Conservation (phyloP, 2,797 vertebrate genomes). For the Gadopsis bispinosus region DNA sequence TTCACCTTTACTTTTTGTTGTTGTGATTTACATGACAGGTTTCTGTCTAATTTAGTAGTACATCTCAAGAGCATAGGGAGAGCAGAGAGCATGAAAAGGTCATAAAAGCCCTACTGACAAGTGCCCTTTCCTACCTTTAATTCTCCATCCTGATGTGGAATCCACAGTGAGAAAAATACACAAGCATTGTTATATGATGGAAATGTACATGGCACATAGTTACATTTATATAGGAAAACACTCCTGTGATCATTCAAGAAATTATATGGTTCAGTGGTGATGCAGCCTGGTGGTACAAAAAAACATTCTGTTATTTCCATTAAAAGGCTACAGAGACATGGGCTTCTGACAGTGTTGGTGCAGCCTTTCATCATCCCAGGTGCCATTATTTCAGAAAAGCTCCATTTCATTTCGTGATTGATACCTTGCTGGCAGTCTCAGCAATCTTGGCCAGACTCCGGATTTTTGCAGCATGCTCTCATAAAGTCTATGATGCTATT, state of each 20-base stretch:
- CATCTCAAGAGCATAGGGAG: conserved; percentile 37
- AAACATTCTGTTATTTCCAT: conserved; percentile 65
- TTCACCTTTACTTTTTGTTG: conserved; percentile 69
- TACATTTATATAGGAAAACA: conserved; percentile 50
- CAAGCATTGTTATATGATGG: conserved; percentile 40
- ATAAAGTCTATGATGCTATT: conserved; percentile 53
- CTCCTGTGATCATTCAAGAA: conserved; percentile 58
- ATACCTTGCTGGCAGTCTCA: conserved; percentile 70
- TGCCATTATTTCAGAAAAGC: conserved; percentile 79
- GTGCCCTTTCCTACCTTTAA: conserved; percentile 71
- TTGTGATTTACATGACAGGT: conserved; percentile 74
- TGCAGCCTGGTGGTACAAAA: conserved; percentile 52
- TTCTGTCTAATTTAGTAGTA: conserved; percentile 72
- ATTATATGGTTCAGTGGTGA: conserved; percentile 57
- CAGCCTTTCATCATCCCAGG: conserved; percentile 78
- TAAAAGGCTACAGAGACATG: conserved; percentile 62
- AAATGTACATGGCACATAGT: conserved; percentile 40
- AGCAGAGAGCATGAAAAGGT: conserved; percentile 73
- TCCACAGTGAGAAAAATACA: conserved; percentile 54
- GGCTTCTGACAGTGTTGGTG: conserved; percentile 46
- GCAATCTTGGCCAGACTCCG: conserved; percentile 61
- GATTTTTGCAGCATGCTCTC: conserved; percentile 64
- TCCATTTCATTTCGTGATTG: conserved; percentile 77
- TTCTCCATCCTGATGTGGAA: conserved; percentile 58
- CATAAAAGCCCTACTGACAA: conserved; percentile 69